These are phyloP conservation scores for Sardinella longiceps DNA, from an alignment of 2,797 vertebrate genomes.

Conservation along the genomic window DNA sequence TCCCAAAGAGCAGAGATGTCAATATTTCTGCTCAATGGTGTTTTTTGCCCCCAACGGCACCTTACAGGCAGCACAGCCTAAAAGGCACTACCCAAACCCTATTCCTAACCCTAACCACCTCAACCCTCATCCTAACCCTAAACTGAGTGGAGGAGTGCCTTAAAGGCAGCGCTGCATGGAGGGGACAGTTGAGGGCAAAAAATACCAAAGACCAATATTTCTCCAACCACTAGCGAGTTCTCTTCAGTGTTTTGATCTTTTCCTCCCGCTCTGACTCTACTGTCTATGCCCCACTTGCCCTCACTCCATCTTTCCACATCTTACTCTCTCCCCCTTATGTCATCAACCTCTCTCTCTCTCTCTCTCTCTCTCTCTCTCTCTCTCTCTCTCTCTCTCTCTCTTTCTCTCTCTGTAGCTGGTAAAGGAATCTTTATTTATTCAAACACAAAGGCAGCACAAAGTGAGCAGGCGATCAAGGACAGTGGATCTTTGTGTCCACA, in stretches of 20 bases:
- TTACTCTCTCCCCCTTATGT: neutral
- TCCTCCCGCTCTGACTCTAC: neutral
- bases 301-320: neutral
- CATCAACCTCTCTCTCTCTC: neutral
- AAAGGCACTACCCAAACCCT: too few relatives aligned
- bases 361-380: neutral
- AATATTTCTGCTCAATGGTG: too few relatives aligned
- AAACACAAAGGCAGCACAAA: neutral
- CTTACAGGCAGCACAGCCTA: too few relatives aligned
- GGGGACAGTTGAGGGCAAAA: too few relatives aligned
- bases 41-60: too few relatives aligned
- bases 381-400: neutral
- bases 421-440: neutral
- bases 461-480: neutral
- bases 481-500: neutral
- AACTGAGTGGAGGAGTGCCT: too few relatives aligned
- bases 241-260: neutral
- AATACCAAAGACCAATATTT: too few relatives aligned
- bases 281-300: neutral
- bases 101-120: too few relatives aligned
- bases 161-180: too few relatives aligned
- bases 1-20: neutral
- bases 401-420: neutral
- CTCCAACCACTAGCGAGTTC: neutral
- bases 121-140: too few relatives aligned